Conservation (phyloP, 2,797 vertebrate genomes). For the Parotocinclus haroldoi region DNA sequence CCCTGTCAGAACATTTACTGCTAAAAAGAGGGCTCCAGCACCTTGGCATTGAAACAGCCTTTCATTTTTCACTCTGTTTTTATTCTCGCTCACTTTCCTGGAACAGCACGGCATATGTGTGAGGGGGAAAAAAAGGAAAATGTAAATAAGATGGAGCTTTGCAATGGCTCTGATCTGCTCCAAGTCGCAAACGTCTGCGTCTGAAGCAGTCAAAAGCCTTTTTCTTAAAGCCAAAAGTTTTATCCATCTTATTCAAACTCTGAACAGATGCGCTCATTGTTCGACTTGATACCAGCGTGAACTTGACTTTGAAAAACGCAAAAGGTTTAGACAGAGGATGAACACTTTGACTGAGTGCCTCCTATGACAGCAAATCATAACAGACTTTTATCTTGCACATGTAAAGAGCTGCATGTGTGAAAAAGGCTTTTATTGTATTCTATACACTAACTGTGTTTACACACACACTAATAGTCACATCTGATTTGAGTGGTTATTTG, state of each 20-base stretch:
- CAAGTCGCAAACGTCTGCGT: constrained; percentile 43
- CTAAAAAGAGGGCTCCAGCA: constrained; percentile 62
- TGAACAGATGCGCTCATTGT: constrained; percentile 52
- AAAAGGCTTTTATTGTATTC: constrained; percentile 7
- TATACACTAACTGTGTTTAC: not conserved
- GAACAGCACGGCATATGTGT: constrained; percentile 48
- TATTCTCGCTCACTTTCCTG: constrained; percentile 37
- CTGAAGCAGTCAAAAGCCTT: constrained; percentile 59
- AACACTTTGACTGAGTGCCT: constrained; percentile 41
- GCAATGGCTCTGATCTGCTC: constrained; percentile 49
- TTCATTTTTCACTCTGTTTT: constrained; percentile 44
- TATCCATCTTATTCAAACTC: constrained; percentile 40
- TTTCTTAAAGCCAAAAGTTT: constrained; percentile 46
- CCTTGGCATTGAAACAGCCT: constrained; percentile 63
- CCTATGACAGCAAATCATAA: constrained; percentile 43
- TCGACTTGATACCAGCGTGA: constrained; percentile 48
- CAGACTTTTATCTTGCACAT: constrained; percentile 32
- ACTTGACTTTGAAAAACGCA: constrained; percentile 31
- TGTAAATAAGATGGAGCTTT: constrained; percentile 61
- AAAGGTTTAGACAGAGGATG: constrained; percentile 41
- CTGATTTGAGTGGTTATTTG: too few relatives aligned
- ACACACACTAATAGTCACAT: not conserved
- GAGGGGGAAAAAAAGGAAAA: constrained; percentile 45
- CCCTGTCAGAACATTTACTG: constrained; percentile 60
- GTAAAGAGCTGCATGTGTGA: constrained; percentile 19